Evolutionary conservation across 2,113 vertebrate species (phyloP).

Genomic region (Delphinus delphis): DNA sequence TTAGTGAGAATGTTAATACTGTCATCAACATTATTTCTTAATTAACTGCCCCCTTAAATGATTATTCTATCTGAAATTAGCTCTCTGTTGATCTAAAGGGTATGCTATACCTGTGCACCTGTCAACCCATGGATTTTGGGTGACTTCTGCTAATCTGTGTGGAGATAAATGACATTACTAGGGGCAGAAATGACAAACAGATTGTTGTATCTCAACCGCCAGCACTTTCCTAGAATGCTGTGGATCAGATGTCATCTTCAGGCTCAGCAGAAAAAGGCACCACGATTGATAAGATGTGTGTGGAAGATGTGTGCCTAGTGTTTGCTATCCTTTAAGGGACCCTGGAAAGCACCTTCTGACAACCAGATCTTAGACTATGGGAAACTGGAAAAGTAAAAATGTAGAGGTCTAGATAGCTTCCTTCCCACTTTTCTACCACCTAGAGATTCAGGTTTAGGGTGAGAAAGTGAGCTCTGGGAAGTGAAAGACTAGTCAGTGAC

Average conservation of each 20-base stretch:
- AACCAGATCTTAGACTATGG: background rate
- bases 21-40: background rate
- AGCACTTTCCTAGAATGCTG: background rate
- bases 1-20: background rate
- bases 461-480: background rate
- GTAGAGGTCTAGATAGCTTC: background rate
- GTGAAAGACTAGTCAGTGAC: background rate
- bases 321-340: background rate
- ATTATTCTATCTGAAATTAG: background rate
- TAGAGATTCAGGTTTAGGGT: background rate
- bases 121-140: background rate
- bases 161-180: background rate
- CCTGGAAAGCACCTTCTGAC: background rate
- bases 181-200: background rate
- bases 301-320: background rate
- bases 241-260: background rate
- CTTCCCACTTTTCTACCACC: background rate
- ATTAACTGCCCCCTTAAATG: background rate
- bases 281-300: background rate
- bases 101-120: background rate
- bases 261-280: background rate
- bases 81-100: background rate
- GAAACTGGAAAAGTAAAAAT: background rate
- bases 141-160: background rate
- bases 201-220: background rate